Evolutionary conservation across 2,113 vertebrate species (phyloP).

Genomic region (Ochotona curzoniae): DNA sequence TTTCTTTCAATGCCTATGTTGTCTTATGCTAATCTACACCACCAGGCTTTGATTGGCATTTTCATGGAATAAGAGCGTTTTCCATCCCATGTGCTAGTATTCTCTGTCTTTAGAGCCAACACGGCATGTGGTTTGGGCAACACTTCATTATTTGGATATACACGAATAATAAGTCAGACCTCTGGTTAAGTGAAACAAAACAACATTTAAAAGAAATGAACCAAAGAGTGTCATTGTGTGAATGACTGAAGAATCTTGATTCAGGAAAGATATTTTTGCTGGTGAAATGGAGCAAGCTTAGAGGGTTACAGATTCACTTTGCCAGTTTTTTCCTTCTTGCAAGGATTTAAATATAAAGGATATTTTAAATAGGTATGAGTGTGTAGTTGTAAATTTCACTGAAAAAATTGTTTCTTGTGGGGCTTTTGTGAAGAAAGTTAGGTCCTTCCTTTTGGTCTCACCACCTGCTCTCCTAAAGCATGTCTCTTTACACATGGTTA

Average conservation of each 20-base stretch:
- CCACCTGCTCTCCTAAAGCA: neutral
- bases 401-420: too few species aligned
- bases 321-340: neutral
- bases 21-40: too few species aligned
- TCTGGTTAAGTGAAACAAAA: conserved; percentile 26
- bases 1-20: neutral
- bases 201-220: conserved; percentile 3
- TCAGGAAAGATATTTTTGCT: neutral
- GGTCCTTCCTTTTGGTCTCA: neutral
- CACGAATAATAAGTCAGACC: conserved; percentile 26
- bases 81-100: neutral
- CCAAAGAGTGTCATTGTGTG: neutral
- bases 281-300: neutral
- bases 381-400: neutral
- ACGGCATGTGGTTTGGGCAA: neutral
- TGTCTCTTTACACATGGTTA: neutral
- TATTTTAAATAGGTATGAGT: neutral
- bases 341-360: neutral
- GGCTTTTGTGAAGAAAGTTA: neutral
- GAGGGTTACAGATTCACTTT: neutral
- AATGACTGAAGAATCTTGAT: conserved; percentile 2
- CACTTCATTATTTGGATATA: conserved; percentile 1
- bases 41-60: neutral
- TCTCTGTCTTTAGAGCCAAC: neutral
- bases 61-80: neutral